Evolutionary conservation across 2,797 vertebrate species (phyloP), one percentile per base, ranked within the genome.

Genomic region (Mormyrops attenuatus): DNA sequence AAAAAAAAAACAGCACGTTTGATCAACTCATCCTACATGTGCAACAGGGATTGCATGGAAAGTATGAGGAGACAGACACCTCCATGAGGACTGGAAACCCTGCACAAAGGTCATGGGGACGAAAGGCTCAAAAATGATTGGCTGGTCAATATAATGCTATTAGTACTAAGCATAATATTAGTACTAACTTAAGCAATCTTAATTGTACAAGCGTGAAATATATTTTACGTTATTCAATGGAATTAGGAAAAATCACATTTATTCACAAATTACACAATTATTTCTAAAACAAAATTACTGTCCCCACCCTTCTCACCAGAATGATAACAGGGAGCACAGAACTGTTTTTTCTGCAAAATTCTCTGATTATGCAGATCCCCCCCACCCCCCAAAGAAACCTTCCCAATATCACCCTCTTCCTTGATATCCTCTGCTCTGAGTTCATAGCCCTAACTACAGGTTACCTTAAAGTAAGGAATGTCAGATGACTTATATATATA

Each of bases 271-370:
- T 47, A 20, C 77, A 82, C 77, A 82, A 47, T 82, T 82, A 82
- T 82, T 44, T 82, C 77, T 82, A 82, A 82, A 44, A 82, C 77
- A 82, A 47, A 82, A 82, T 82, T 82, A 47, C 4, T 82, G 77
- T 8, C 41, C 41, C 41, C 8, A 47, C 8, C 77, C 20, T 5
- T 44, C 77, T 82, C 8, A 0, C 8, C 7, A 47, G 77, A 47
- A 26, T 2, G 30, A 44, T 47, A 20, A 73, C 30, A 73, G 66
- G 66, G 13, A 38, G 34, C 34, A 38, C 34, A 34, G 34, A 77
- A 34, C 15, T 5, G 0, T 47, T 7, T 80, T 77, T 30, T 44
- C 77, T 44, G 20, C 47, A 82, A n/a, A 82, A 47, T 82, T 47
- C 38, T 80, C 17, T 82, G 41, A 82, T 47, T 44, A 82, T 22